phyloP scores from a whole-genome alignment of 2,888 invertebrate genomes.

The Sturmia bella region DNA sequence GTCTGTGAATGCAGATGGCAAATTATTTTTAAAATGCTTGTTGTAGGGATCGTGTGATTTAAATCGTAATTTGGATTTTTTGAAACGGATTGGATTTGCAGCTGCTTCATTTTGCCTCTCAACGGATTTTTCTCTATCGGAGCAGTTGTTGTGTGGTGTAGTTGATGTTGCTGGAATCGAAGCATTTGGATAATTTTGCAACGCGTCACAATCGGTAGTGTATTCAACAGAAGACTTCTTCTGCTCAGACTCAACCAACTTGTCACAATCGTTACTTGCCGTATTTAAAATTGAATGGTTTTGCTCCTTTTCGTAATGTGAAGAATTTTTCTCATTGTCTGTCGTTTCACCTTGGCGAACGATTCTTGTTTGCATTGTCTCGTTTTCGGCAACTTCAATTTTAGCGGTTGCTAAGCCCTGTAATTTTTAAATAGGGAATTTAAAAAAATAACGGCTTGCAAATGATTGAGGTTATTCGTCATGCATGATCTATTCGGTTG shows the following conservation, averaged over 20 bases:
- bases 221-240: neutral
- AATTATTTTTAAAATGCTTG: neutral
- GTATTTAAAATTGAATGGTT: neutral
- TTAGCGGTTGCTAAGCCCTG: slow-evolving; percentile 22
- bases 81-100: neutral
- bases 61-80: slow-evolving; percentile 34
- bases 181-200: neutral
- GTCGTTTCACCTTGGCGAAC: neutral
- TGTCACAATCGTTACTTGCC: neutral
- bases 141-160: neutral
- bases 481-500: slow-evolving; percentile 45
- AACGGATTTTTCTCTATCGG: neutral
- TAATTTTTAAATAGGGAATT: slow-evolving; percentile 1
- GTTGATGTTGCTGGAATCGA: neutral
- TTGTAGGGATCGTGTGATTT: slow-evolving; percentile 22
- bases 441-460: slow-evolving; percentile 6
- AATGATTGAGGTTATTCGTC: slow-evolving; percentile 51
- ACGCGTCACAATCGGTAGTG: neutral
- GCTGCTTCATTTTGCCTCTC: neutral
- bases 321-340: neutral
- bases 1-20: slow-evolving; percentile 9
- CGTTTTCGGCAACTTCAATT: slow-evolving; percentile 22
- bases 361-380: neutral
- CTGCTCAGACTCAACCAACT: neutral
- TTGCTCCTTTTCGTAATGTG: neutral